These are phyloP conservation scores for Lepidothrix coronata DNA, from an alignment of 2,113 vertebrate species.

Conservation along the genomic window DNA sequence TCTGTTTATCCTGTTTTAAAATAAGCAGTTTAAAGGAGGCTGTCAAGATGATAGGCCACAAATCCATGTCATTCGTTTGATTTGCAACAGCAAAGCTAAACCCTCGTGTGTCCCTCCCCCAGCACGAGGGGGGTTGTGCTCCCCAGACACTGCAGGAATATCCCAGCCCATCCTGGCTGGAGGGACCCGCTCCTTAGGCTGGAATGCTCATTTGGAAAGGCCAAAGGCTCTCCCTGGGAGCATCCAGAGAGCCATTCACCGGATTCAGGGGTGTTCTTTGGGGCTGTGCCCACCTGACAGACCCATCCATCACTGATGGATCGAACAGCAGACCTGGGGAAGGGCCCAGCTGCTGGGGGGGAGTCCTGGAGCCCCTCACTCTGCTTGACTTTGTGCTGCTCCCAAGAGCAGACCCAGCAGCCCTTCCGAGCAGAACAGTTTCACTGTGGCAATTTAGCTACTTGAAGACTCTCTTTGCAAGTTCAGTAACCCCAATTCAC, in stretches of 20 bases:
- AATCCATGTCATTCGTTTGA: constrained; percentile 53
- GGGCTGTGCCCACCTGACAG: background rate
- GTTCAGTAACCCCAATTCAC: background rate
- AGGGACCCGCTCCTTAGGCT: background rate
- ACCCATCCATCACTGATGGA: background rate
- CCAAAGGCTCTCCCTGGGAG: rapidly evolving
- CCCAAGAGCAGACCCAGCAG: background rate
- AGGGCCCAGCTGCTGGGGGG: background rate
- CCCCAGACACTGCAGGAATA: rapidly evolving
- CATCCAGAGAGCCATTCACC: background rate
- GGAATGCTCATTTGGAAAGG: background rate
- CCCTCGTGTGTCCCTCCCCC: background rate
- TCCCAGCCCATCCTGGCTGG: background rate
- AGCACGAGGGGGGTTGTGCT: background rate
- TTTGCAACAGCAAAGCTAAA: constrained; percentile 41
- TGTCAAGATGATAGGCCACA: constrained; percentile 58
- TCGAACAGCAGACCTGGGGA: background rate
- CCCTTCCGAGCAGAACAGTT: background rate
- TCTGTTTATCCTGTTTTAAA: constrained; percentile 64
- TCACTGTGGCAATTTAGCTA: background rate
- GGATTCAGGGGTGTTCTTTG: background rate
- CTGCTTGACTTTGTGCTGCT: background rate
- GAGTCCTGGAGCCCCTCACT: background rate
- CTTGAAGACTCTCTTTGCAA: background rate
- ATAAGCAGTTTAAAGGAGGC: constrained; percentile 62